Evolutionary conservation across 2,113 vertebrate species (phyloP).

Genomic region (Notarius quadriscutis): DNA sequence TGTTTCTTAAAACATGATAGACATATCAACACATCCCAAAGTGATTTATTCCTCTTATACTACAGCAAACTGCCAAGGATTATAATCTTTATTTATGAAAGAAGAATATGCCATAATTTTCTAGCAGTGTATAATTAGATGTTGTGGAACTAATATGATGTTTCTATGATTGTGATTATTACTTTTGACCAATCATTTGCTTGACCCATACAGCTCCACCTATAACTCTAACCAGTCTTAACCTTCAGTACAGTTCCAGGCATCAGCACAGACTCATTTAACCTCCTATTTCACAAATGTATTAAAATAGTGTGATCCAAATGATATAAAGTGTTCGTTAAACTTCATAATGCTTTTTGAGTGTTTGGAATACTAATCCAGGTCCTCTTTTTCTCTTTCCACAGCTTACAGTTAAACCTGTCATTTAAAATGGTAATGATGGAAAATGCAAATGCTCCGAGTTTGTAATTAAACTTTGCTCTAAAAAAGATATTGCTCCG

Average conservation of each 20-base stretch:
- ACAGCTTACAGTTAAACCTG: constrained; percentile 54
- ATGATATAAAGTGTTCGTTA: not conserved
- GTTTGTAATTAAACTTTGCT: constrained; percentile 79
- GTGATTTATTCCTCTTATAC: not conserved
- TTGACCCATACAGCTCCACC: not conserved
- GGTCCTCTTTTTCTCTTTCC: constrained; percentile 20
- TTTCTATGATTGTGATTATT: not conserved
- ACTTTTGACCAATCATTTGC: not conserved
- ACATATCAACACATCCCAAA: not conserved
- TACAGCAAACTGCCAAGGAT: not conserved
- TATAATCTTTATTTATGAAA: not conserved
- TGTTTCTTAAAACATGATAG: not conserved
- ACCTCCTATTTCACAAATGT: not conserved
- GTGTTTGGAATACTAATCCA: constrained; percentile 28
- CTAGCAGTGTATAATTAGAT: not conserved
- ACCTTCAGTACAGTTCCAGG: not conserved
- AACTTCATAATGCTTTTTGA: not conserved
- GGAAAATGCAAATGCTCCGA: constrained; percentile 69
- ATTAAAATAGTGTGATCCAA: not conserved
- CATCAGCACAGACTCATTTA: not conserved
- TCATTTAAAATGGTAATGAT: constrained; percentile 71
- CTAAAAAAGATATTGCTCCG: constrained; percentile 74
- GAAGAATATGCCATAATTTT: not conserved
- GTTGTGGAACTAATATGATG: not conserved
- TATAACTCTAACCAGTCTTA: not conserved